These are phyloP conservation scores for Aspiorhynchus laticeps DNA, from an alignment of 2,113 vertebrate genomes.

Conservation along the genomic window DNA sequence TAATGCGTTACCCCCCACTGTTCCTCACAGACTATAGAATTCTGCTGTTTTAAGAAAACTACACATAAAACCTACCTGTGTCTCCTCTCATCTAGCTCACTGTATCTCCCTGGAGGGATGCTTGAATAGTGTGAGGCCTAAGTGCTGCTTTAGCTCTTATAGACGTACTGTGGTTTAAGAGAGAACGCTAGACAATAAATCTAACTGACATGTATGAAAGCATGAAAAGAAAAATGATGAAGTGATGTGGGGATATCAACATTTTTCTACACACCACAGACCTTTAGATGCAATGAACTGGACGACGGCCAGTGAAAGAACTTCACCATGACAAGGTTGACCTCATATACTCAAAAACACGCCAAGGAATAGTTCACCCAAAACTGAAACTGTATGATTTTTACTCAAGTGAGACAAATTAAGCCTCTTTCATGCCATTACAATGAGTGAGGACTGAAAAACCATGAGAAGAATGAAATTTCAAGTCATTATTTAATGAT, in stretches of 20 bases:
- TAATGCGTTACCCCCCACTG: too few relatives aligned
- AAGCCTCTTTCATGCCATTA: not conserved
- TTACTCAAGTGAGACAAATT: not conserved
- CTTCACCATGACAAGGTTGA: not conserved
- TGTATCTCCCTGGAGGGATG: not conserved
- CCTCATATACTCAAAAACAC: not conserved
- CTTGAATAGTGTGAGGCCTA: not conserved
- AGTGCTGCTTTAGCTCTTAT: slow-evolving; percentile 28
- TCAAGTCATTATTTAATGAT: not conserved
- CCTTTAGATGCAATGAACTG: slow-evolving; percentile 5
- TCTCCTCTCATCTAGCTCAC: slow-evolving; percentile 6
- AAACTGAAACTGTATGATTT: not conserved
- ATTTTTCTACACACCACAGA: slow-evolving; percentile 21
- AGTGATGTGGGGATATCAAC: slow-evolving; percentile 25
- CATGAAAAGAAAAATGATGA: slow-evolving; percentile 25
- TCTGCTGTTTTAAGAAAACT: not conserved
- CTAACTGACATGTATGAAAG: not conserved
- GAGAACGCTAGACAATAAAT: slow-evolving; percentile 15
- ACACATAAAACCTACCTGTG: not conserved
- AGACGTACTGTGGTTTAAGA: slow-evolving; percentile 11
- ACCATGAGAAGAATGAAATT: not conserved
- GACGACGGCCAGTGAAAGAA: not conserved
- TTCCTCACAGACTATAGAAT: not conserved
- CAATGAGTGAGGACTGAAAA: not conserved
- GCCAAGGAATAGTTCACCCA: not conserved